Conservation (phyloP, 2,888 invertebrate genomes). For the Germaria angustata region DNA sequence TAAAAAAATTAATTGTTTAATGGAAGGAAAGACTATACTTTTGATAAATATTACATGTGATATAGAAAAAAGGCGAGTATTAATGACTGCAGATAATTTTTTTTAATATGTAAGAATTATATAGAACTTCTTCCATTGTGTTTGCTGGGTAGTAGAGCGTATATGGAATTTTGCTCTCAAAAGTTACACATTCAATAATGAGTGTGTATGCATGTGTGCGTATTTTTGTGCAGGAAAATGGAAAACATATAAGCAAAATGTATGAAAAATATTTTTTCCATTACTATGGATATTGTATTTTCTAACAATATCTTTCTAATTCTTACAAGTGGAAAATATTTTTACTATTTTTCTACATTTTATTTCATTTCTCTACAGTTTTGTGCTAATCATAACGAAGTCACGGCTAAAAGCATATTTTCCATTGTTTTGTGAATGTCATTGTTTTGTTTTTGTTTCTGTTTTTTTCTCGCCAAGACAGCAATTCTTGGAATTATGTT, state of each 20-base stretch:
- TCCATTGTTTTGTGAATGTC: neutral
- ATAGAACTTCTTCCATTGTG: no score
- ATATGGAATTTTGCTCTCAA: neutral
- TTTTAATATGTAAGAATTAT: no score
- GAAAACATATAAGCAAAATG: neutral
- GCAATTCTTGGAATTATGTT: conserved; percentile 35
- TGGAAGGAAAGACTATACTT: no score
- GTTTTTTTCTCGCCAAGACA: conserved; percentile 19
- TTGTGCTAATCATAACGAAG: conserved; percentile 56
- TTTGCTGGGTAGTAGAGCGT: neutral
- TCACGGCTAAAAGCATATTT: conserved; percentile 36
- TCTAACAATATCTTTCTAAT: neutral
- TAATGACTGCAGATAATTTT: no score
- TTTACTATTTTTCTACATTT: conserved; percentile 7
- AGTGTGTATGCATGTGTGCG: no score
- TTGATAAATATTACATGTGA: no score
- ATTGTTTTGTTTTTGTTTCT: neutral
- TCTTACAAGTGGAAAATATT: neutral
- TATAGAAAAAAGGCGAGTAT: no score
- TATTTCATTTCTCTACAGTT: neutral
- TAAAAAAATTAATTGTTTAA: no score
- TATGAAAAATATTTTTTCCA: conserved; percentile 13
- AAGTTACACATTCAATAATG: neutral
- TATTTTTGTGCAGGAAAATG: no score
- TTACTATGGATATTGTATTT: neutral